phyloP scores from a whole-genome alignment of 2,797 vertebrate species.

The Remorina albescens region DNA sequence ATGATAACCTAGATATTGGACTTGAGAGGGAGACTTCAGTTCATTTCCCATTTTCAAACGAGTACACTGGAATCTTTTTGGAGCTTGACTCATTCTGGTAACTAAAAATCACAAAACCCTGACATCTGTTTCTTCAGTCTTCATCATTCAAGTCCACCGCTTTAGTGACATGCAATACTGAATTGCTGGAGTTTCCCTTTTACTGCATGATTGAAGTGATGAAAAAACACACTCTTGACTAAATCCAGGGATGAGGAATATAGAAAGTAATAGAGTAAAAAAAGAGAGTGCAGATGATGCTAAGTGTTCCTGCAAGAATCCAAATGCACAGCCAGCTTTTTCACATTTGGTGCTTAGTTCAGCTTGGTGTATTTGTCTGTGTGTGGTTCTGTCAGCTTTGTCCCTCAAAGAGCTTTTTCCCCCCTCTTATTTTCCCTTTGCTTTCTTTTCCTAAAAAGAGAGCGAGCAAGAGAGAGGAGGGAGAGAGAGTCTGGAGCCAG shows the following conservation, averaged over 20 bases:
- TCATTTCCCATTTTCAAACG: background rate
- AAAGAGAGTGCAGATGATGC: constrained; percentile 32
- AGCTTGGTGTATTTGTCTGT: constrained; percentile 63
- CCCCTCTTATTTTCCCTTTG: constrained; percentile 45
- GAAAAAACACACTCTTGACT: background rate
- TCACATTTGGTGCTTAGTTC: constrained; percentile 73
- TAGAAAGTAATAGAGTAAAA: constrained; percentile 18
- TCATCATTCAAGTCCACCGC: background rate
- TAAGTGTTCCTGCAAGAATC: constrained; percentile 75
- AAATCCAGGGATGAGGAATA: background rate
- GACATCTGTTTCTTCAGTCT: background rate
- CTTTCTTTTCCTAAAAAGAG: constrained; percentile 62
- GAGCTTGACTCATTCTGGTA: background rate
- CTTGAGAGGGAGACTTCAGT: background rate
- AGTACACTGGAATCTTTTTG: background rate
- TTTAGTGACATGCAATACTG: background rate
- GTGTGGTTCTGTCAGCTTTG: constrained; percentile 81
- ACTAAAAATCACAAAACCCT: background rate
- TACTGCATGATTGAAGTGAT: constrained; percentile 14
- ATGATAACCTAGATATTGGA: background rate
- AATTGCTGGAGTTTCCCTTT: constrained; percentile 5
- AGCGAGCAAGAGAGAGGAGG: constrained; percentile 27
- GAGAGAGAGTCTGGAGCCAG: constrained; percentile 82
- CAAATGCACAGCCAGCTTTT: constrained; percentile 72
- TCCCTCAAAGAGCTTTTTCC: constrained; percentile 81